Evolutionary conservation across 2,113 vertebrate species (phyloP), one percentile per base, ranked within the genome.

Genomic region (Amphilophus citrinellus): DNA sequence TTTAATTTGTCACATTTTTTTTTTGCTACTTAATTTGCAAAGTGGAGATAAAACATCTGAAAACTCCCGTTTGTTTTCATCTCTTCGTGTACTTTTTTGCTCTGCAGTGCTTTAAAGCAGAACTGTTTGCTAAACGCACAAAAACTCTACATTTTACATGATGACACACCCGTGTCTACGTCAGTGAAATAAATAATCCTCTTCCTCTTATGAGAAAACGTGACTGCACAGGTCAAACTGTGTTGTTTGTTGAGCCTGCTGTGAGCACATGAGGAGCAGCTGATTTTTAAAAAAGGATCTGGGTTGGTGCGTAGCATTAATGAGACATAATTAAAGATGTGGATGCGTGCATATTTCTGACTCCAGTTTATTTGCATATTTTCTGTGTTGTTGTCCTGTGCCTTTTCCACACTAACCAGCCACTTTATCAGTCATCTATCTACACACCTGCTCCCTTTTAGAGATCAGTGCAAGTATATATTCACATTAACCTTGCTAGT

Each of bases 181-280:
- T 71, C 42, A 27, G 10, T 71, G 10, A 50, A 71, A 71, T 3
- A 20, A 18, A 71, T 30, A 71, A 4, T 71, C 42, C 15, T 71
- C 24, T 71, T 71, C 42, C 15, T 71, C 24, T 71, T 47, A 11
- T 53, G 44, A 71, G 66, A 32, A 71, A 53, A 10, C 13, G 4
- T 50, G 47, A 17, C 24, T 53, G 50, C 66, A 71, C 42, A 7
- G 2, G 24, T 0, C 24, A 50, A 71, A 2, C 27, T 50, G 22
- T 50, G 42, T 9, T 50, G 2, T 71, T 30, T 32, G 56, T 61
- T 18, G 56, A 58, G 35, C 7, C 30, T 32, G 27, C 30, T 82
- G 37, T n/a, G 63, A 79, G 66, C 66, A 11, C 59, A 79, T 65
- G 50, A 6, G n/a, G 6, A 83, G 13, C 50, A 61, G 58, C 63